A percentile compares a stretch with the other conserved stretches of the same genome.
Evolutionary conservation across 2,888 invertebrate species (phyloP).

Genomic region (Limnephilus auricula): DNA sequence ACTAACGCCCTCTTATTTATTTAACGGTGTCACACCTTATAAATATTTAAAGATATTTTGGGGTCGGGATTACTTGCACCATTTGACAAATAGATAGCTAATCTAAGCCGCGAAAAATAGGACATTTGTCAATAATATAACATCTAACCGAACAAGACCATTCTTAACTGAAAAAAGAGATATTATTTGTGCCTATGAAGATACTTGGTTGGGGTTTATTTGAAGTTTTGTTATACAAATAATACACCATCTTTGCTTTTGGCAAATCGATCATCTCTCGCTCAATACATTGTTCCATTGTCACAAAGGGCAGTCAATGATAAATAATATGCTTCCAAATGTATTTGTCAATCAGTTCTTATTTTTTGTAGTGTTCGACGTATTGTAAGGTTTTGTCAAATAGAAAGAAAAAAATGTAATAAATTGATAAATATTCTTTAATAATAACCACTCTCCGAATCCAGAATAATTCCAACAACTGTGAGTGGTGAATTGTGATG

Average conservation of each 20-base stretch:
- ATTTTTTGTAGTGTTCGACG: neutral
- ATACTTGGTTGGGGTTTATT: neutral
- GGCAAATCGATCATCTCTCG: neutral
- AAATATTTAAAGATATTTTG: conserved; percentile 65
- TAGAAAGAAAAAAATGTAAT: too few species aligned
- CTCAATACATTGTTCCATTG: neutral
- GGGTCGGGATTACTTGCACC: conserved; percentile 59
- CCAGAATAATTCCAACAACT: too few species aligned
- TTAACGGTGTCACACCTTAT: conserved; percentile 56
- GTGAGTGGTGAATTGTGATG: too few species aligned
- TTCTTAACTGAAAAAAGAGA: too few species aligned
- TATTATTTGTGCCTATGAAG: neutral
- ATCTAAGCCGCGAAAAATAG: conserved; percentile 50
- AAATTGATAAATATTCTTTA: too few species aligned
- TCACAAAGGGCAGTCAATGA: neutral
- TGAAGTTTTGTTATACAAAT: neutral
- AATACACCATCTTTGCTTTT: neutral
- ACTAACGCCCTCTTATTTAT: conserved; percentile 60
- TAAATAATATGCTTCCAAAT: neutral
- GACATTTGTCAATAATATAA: conserved; percentile 16
- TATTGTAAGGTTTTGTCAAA: neutral
- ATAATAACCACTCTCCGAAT: too few species aligned
- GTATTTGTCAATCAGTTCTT: too few species aligned
- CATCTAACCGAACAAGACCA: neutral
- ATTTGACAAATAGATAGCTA: conserved; percentile 46